Evolutionary conservation across 2,113 vertebrate genomes (phyloP).

Genomic region (Pygoscelis adeliae): DNA sequence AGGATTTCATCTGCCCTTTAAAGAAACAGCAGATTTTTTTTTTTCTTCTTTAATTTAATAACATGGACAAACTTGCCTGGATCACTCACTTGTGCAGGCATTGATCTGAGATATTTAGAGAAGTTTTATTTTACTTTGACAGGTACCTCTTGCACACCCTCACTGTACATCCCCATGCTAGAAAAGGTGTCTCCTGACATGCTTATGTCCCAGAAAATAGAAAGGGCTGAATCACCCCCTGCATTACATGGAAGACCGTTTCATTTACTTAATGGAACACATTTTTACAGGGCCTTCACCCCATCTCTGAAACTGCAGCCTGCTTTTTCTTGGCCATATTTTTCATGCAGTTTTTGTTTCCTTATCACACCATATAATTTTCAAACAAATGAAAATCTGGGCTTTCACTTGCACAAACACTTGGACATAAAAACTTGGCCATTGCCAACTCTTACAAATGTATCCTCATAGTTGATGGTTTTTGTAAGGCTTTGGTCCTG

Average conservation of each 20-base stretch:
- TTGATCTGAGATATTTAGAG: neutral
- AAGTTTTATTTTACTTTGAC: neutral
- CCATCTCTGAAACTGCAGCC: neutral
- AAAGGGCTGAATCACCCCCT: neutral
- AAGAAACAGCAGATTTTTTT: neutral
- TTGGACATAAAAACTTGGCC: neutral
- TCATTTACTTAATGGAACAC: slow-evolving; percentile 39
- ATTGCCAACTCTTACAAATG: neutral
- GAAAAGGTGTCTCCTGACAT: neutral
- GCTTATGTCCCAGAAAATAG: neutral
- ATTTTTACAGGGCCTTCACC: neutral
- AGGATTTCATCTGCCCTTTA: neutral
- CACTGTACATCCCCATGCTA: neutral
- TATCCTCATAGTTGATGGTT: neutral
- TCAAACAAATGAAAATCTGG: slow-evolving; percentile 30
- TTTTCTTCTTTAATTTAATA: neutral
- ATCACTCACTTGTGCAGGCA: neutral
- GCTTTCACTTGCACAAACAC: slow-evolving; percentile 22
- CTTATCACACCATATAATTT: slow-evolving; percentile 29
- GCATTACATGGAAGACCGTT: neutral
- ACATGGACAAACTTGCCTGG: neutral
- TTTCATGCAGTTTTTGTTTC: neutral
- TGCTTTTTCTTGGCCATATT: neutral
- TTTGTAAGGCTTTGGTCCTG: neutral
- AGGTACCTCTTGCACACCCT: neutral